Conservation (phyloP, 1,140 invertebrate species). For the Eupeodes corollae region DNA sequence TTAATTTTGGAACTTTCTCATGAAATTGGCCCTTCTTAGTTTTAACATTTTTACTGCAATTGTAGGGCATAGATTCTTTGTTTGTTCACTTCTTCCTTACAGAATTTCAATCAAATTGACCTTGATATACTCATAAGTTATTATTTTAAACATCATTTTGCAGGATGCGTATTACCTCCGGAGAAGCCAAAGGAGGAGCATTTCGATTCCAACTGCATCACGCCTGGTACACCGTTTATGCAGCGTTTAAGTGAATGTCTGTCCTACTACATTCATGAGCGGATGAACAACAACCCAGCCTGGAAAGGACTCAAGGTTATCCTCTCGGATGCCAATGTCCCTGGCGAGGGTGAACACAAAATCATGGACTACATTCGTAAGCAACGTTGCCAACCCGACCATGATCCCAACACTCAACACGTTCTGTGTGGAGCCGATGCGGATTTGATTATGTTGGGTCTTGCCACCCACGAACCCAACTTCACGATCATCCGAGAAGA, state of each 20-base stretch:
- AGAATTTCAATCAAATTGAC: too few species aligned
- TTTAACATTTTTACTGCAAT: too few species aligned
- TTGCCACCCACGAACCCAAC: slow-evolving; percentile 97
- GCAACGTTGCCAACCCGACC: slow-evolving; percentile 88
- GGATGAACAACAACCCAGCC: slow-evolving; percentile 87
- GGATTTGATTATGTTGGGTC: slow-evolving; percentile 95
- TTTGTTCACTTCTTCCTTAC: too few species aligned
- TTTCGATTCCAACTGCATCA: slow-evolving; percentile 99
- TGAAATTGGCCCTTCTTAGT: too few species aligned
- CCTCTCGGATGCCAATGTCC: slow-evolving; percentile 95
- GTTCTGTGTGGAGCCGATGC: slow-evolving; percentile 97
- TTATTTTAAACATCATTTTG: neutral
- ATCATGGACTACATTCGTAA: slow-evolving; percentile 98
- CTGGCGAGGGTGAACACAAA: slow-evolving; percentile 98
- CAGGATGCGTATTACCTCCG: slow-evolving; percentile 60
- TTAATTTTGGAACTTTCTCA: too few species aligned
- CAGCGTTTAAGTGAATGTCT: slow-evolving; percentile 84
- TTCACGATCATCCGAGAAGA: slow-evolving; percentile 98
- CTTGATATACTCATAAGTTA: neutral
- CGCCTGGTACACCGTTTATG: slow-evolving; percentile 98
- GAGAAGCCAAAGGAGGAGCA: slow-evolving; percentile 84
- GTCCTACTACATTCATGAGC: slow-evolving; percentile 92
- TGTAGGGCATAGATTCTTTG: too few species aligned
- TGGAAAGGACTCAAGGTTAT: slow-evolving; percentile 94
- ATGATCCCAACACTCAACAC: slow-evolving; percentile 96